Base-by-base conservation (phyloP, 2,888 invertebrate genomes). In the Linyphia triangularis region DNA sequence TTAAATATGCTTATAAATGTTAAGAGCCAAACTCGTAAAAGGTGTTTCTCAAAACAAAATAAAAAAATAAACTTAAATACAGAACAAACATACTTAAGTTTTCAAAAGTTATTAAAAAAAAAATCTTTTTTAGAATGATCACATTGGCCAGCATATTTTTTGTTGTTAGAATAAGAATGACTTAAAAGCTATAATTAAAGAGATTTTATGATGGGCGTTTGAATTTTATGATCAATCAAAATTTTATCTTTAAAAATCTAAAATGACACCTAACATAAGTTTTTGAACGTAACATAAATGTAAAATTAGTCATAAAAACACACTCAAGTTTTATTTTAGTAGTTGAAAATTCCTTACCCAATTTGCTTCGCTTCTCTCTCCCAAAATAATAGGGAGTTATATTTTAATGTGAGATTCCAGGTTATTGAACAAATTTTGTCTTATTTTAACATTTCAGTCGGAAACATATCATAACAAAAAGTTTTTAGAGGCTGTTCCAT, bases 1-100 rank as follows among this genome's bases (percentile, higher is more conserved):
- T 43, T 43, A n/a, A 70, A 70, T 70, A 43, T 37, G 51, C 70
- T 6, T 43, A 70, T 70, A 70, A 70, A 70, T 43, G 70, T 40
- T 26, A 24, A 43, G 43, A 26, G 26, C 24, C 2, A 24, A 16
- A n/a, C 24, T 43, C 70, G 43, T 70, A 70, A 70, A 70, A 24
- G 13, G 26, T n/a, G 16, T n/a, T 16, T 51, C n/a, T 9, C 51
- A 16, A 51, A 51, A 51, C 51, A 51, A 51, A 0, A n/a, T 51
- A n/a, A 5, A 16, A 51, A 13, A 13, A 16, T 51, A 51, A 51
- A 51, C 40, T 51, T 51, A 51, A n/a, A 51, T n/a, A n/a, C n/a
- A 51, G 1, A 5, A 51, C 13, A 51, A 51, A 51, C 51, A 5
- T 16, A 51, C 5, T n/a, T n/a, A 51, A 13, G 13, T 51, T 51